These are phyloP conservation scores for Mylabris sibirica DNA, from an alignment of 2,888 invertebrate species.

Conservation along the genomic window DNA sequence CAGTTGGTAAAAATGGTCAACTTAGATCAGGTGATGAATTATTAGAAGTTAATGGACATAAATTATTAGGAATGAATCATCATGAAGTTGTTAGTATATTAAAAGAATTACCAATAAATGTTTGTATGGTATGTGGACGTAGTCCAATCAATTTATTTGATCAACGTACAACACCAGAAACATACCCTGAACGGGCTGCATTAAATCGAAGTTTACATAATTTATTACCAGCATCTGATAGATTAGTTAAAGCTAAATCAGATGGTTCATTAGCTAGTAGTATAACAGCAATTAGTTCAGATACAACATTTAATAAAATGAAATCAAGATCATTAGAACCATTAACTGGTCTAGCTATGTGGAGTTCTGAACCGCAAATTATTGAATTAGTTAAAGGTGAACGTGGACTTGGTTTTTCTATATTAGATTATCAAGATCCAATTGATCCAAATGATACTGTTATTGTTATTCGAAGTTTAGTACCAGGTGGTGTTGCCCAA, in stretches of 20 bases:
- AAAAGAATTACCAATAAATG: conserved; percentile 88
- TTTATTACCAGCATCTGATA: conserved; percentile 71
- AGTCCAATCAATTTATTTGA: conserved; percentile 58
- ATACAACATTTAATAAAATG: conserved; percentile 69
- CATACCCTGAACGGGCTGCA: conserved; percentile 56
- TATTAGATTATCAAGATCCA: conserved; percentile 95
- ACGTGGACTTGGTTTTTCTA: conserved; percentile 97
- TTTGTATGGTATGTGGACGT: conserved; percentile 89
- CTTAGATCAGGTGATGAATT: conserved; percentile 95
- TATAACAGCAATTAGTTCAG: conserved; percentile 64
- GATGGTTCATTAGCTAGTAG: conserved; percentile 83
- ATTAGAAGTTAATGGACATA: conserved; percentile 90
- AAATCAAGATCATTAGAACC: conserved; percentile 95
- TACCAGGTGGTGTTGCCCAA: conserved; percentile 98
- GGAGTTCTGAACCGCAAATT: conserved; percentile 96
- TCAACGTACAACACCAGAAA: conserved; percentile 47
- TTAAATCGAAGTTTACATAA: conserved; percentile 69
- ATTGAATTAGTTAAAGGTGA: conserved; percentile 97
- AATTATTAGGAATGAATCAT: conserved; percentile 90
- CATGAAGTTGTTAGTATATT: conserved; percentile 92
- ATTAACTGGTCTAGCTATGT: conserved; percentile 97
- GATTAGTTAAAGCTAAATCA: conserved; percentile 88
- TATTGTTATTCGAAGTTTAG: conserved; percentile 96
- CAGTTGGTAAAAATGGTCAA: conserved; percentile 90
- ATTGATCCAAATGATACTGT: conserved; percentile 95